phyloP scores from a whole-genome alignment of 92 coral and sea anemone genomes.

The Porites cylindrica region DNA sequence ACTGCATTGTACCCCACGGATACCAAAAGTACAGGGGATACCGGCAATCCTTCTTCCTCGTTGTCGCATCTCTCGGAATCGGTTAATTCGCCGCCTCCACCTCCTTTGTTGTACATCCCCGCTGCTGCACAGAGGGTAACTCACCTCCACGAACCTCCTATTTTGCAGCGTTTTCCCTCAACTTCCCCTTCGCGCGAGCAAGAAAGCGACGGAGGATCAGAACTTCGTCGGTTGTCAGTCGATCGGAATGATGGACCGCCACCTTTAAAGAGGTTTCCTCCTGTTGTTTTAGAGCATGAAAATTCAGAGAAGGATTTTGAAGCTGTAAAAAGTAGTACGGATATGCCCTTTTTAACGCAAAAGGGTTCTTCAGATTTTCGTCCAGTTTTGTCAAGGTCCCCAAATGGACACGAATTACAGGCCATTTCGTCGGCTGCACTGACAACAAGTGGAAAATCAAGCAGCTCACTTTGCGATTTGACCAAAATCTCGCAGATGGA shows the following conservation, averaged over 20 bases:
- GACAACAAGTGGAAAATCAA: neutral
- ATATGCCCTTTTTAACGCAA: neutral
- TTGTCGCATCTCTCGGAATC: constrained; percentile 52
- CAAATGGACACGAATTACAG: neutral
- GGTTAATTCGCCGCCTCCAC: constrained; percentile 65
- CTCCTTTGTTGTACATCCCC: constrained; percentile 88
- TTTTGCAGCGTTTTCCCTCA: constrained; percentile 71
- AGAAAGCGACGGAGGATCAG: constrained; percentile 13
- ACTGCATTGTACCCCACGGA: constrained; percentile 17
- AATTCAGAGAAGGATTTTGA: neutral
- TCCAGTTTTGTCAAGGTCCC: constrained; percentile 2
- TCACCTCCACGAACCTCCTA: constrained; percentile 89
- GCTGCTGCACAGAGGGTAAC: constrained; percentile 92
- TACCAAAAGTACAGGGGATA: neutral
- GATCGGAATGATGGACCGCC: constrained; percentile 45
- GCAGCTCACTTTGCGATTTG: constrained; percentile 36
- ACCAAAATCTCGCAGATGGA: constrained; percentile 24
- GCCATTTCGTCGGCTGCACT: neutral
- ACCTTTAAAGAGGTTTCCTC: constrained; percentile 38
- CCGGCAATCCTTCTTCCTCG: constrained; percentile 28
- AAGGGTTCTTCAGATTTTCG: neutral
- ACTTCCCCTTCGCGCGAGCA: constrained; percentile 45
- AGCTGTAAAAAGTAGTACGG: neutral
- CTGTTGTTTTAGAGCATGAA: constrained; percentile 28
- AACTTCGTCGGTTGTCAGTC: constrained; percentile 8